These are phyloP conservation scores for Chionomys nivalis DNA, from an alignment of 2,113 vertebrate species.

Conservation along the genomic window DNA sequence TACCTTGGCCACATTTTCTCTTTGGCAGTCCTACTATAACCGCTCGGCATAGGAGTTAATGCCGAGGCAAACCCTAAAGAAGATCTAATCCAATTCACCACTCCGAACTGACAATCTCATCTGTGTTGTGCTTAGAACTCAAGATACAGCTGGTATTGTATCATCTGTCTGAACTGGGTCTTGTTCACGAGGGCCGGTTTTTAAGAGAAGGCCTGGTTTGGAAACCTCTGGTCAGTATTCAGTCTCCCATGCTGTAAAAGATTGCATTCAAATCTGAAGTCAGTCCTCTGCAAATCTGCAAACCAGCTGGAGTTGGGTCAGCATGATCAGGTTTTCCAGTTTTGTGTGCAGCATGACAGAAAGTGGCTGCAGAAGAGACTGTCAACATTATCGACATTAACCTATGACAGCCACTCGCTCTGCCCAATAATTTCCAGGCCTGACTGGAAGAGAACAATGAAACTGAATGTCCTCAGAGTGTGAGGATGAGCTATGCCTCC, in stretches of 20 bases:
- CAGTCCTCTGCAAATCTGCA: conserved; percentile 20
- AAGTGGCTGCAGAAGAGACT: conserved; percentile 15
- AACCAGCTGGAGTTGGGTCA: conserved; percentile 23
- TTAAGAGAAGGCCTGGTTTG: conserved; percentile 23
- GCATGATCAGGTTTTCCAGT: conserved; percentile 63
- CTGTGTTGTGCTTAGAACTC: not conserved
- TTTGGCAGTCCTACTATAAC: conserved; percentile 49
- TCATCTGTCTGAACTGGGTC: conserved; percentile 2
- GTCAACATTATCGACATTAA: conserved; percentile 41
- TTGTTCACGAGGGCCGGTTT: conserved; percentile 6
- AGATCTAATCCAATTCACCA: conserved; percentile 32
- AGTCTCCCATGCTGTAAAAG: not conserved
- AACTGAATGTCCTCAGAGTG: conserved; percentile 20
- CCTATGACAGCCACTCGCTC: not conserved
- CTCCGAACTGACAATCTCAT: conserved; percentile 21
- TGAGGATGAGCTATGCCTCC: not conserved
- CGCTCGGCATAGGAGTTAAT: conserved; percentile 32
- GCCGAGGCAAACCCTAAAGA: conserved; percentile 54
- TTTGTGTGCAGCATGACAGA: not conserved
- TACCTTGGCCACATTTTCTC: conserved; percentile 50
- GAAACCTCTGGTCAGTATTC: not conserved
- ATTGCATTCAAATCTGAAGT: not conserved
- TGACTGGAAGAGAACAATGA: conserved; percentile 42
- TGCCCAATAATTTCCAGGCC: conserved; percentile 60
- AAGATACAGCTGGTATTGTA: conserved; percentile 26